A percentile compares a stretch with the other conserved stretches of the same genome.
phyloP scores from a whole-genome alignment of 2,113 vertebrate species.

The Pao palembangensis region DNA sequence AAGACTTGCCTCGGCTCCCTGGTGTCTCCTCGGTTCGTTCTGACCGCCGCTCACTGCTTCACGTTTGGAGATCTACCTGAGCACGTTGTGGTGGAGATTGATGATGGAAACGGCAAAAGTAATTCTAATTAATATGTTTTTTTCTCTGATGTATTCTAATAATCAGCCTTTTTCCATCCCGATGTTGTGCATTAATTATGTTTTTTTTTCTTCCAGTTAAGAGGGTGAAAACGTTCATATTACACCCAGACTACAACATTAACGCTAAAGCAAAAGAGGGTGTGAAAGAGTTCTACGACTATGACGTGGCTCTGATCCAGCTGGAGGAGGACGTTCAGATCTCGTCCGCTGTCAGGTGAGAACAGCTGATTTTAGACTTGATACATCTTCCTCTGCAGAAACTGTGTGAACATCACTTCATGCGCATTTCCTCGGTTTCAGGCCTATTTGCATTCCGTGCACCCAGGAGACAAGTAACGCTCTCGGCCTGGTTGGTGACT shows the following conservation, averaged over 20 bases:
- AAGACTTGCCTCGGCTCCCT: slow-evolving; percentile 67
- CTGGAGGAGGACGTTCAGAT: slow-evolving; percentile 23
- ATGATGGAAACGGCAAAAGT: background rate
- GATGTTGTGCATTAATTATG: too few relatives aligned
- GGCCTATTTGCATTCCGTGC: slow-evolving; percentile 77
- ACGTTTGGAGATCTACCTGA: slow-evolving; percentile 4
- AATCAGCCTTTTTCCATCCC: background rate
- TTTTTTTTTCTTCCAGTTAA: slow-evolving; percentile 28
- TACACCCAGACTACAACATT: slow-evolving; percentile 55
- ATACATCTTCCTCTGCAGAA: background rate
- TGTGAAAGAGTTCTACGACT: slow-evolving; percentile 72
- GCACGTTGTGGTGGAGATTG: slow-evolving; percentile 23
- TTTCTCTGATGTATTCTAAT: background rate
- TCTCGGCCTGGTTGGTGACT: slow-evolving; percentile 34
- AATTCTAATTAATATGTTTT: slow-evolving; percentile 3
- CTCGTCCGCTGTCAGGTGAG: slow-evolving; percentile 26
- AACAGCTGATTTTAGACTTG: background rate
- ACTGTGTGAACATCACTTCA: background rate
- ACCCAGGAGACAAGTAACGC: slow-evolving; percentile 66
- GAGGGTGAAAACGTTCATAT: background rate
- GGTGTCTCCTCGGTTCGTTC: slow-evolving; percentile 58
- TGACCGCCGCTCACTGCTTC: slow-evolving; percentile 79
- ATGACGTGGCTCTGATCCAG: slow-evolving; percentile 73
- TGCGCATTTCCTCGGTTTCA: slow-evolving; percentile 17
- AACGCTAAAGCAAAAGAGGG: background rate